phyloP scores from a whole-genome alignment of 2,113 vertebrate species.

The Mus musculus region DNA sequence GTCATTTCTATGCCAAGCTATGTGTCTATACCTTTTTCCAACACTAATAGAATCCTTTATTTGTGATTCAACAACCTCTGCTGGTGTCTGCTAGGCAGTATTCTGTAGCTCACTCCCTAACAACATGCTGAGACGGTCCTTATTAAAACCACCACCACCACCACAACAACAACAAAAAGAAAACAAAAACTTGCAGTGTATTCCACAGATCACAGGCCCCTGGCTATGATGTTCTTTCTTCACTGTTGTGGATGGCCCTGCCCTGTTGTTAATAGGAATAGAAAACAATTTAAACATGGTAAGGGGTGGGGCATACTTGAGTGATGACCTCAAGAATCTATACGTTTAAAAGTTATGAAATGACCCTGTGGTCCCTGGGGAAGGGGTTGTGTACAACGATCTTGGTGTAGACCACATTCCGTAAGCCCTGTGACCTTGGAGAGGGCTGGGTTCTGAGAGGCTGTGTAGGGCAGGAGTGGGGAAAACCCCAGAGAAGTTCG shows the following conservation, averaged over 20 bases:
- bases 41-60: background rate
- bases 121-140: background rate
- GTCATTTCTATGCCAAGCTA: background rate
- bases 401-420: background rate
- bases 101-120: background rate
- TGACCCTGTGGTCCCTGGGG: background rate
- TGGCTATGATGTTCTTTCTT: background rate
- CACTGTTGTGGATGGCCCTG: background rate
- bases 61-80: background rate
- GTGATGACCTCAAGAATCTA: background rate
- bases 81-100: background rate
- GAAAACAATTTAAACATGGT: background rate
- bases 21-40: background rate
- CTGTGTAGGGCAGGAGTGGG: accelerated
- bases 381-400: background rate
- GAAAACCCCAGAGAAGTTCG: background rate
- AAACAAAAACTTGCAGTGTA: background rate
- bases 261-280: background rate
- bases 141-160: background rate
- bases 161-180: too few relatives aligned
- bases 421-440: background rate
- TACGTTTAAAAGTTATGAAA: slow-evolving; percentile 5
- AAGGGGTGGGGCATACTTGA: background rate
- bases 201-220: background rate
- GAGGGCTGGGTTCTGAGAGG: accelerated